These are phyloP conservation scores for Malacoctenus gilli DNA, from an alignment of 2,797 vertebrate genomes.

Conservation along the genomic window DNA sequence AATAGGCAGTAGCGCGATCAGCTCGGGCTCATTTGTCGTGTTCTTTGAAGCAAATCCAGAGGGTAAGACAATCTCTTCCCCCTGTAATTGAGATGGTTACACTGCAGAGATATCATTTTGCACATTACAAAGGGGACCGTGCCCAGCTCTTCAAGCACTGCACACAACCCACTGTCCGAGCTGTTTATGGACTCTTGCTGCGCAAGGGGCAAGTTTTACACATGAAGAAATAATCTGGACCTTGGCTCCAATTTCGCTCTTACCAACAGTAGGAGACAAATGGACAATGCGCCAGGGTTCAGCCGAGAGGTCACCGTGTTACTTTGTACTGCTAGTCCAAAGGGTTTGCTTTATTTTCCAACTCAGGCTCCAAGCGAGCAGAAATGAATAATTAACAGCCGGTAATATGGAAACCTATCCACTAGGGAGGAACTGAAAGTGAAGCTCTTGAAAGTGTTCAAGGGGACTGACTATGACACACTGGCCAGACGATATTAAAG, in stretches of 20 bases:
- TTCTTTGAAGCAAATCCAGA: constrained; percentile 76
- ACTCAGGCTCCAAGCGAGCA: constrained; percentile 57
- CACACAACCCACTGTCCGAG: constrained; percentile 43
- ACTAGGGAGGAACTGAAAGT: constrained; percentile 73
- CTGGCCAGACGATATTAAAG: constrained; percentile 50
- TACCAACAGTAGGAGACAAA: constrained; percentile 59
- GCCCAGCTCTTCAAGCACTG: constrained; percentile 60
- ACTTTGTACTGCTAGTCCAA: constrained; percentile 63
- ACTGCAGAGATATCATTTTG: constrained; percentile 82
- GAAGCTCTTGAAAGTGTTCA: constrained; percentile 60
- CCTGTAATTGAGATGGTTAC: constrained; percentile 80
- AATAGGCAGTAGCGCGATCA: constrained; percentile 20
- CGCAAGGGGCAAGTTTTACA: constrained; percentile 64
- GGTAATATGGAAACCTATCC: constrained; percentile 80
- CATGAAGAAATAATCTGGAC: constrained; percentile 72
- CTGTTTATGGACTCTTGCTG: constrained; percentile 51
- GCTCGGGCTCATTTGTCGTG: constrained; percentile 73
- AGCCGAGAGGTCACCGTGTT: constrained; percentile 58
- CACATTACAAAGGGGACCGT: constrained; percentile 81
- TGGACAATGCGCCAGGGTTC: constrained; percentile 69
- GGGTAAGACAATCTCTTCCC: constrained; percentile 80
- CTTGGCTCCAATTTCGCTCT: constrained; percentile 62
- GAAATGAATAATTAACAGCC: constrained; percentile 78
- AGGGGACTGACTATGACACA: constrained; percentile 41
- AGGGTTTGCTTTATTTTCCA: constrained; percentile 75